Base-by-base conservation (phyloP, 2,113 vertebrate species). In the Promerops cafer region DNA sequence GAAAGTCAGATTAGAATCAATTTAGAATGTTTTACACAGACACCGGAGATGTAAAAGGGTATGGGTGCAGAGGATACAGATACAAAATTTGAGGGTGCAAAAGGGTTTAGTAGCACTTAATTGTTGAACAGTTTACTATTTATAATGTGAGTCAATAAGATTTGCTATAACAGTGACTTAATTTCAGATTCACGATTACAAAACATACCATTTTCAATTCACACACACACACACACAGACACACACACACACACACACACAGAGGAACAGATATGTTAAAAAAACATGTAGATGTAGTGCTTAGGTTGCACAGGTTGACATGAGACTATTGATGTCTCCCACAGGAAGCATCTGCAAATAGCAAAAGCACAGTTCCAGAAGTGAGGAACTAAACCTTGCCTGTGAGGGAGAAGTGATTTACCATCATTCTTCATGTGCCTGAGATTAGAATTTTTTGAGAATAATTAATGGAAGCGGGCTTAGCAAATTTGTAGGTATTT, bases 341-440 rank as follows among this genome's bases (percentile, higher is more conserved):
- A 27, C 11, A 18, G 66, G 30, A 79, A 7, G 27, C 19, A 27
- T 39, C 7, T 42, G 11, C 21, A 53, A 65, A 13, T 14, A 33
- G 31, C 17, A 70, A 90, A 82, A 56, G 8, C 11, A 18, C 10
- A 20, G 27, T 66, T 9, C 31, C 42, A 75, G 13, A 78, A 74
- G 2, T 8, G 19, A 11, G 16, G 24, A 82, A 63, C 16, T 15
- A 44, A 65, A 22, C 10, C 13, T 52, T 2, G 1, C 3, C n/a
- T 39, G 14, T 24, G 42, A 57, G 13, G n/a, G 15, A 60, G 23
- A 39, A 24, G 19, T 24, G 2, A 12, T 84, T 68, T 79, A n/a
- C 33, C 18, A n/a, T 53, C 15, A 15, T 13, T 49, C 10, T 5
- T 1, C 15, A 2, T 6, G 35, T 47, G 15, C 1, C 0, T 45